These are phyloP conservation scores for Drosophila bunnanda DNA, from an alignment of 2,888 invertebrate species.

Conservation along the genomic window DNA sequence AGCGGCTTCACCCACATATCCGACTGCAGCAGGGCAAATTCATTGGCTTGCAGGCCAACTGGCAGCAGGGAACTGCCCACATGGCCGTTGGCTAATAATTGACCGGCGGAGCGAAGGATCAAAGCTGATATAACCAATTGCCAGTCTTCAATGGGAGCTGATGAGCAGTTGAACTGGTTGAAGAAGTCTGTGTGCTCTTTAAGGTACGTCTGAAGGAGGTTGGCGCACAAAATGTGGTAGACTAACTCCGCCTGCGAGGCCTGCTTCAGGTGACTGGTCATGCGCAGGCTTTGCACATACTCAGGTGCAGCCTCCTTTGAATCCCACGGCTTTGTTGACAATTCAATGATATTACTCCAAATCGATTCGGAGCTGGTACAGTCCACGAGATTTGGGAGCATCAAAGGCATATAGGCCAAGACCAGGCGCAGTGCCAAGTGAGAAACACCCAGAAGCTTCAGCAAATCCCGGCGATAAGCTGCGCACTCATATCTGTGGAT, in stretches of 20 bases:
- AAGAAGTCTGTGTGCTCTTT: conserved; percentile 88
- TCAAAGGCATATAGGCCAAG: conserved; percentile 85
- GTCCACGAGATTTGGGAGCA: conserved; percentile 85
- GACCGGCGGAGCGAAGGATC: conserved; percentile 91
- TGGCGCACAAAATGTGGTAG: conserved; percentile 83
- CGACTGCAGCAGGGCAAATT: conserved; percentile 58
- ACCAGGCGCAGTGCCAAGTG: conserved; percentile 85
- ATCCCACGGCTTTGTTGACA: not conserved
- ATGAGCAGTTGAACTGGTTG: conserved; percentile 84
- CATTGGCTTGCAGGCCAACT: conserved; percentile 12
- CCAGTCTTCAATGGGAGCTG: conserved; percentile 80
- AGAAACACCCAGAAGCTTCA: conserved; percentile 91
- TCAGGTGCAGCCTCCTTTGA: conserved; percentile 4
- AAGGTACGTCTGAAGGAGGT: conserved; percentile 88
- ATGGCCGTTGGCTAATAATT: conserved; percentile 91
- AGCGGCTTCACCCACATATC: conserved; percentile 70
- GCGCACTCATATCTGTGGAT: conserved; percentile 91
- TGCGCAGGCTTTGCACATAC: conserved; percentile 61
- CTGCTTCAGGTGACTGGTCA: conserved; percentile 89
- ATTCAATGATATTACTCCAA: conserved; percentile 61
- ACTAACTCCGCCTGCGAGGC: conserved; percentile 86
- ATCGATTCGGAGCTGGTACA: conserved; percentile 35
- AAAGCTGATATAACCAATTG: conserved; percentile 87
- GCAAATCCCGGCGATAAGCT: conserved; percentile 87
- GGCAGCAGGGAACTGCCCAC: conserved; percentile 85